phyloP scores from a whole-genome alignment of 1,140 invertebrate species.

The Drosophila sp. region DNA sequence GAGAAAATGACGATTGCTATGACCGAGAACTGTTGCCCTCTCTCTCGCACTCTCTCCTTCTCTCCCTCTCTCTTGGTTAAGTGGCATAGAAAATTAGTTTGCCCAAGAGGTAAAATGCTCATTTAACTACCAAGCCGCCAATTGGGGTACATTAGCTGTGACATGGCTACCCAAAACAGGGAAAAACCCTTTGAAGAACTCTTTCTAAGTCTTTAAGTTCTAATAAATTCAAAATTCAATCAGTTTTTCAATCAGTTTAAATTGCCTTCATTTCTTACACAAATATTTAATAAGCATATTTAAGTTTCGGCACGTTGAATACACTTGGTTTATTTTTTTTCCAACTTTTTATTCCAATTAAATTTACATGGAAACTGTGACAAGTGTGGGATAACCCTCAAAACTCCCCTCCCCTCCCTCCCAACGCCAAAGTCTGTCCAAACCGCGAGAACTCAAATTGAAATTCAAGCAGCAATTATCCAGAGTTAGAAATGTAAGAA shows the following conservation, averaged over 20 bases:
- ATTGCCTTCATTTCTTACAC: too few species aligned
- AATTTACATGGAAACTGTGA: slow-evolving; percentile 48
- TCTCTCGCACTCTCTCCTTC: background rate
- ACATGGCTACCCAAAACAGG: background rate
- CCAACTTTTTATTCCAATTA: slow-evolving; percentile 30
- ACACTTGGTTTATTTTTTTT: background rate
- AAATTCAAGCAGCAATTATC: slow-evolving; percentile 81
- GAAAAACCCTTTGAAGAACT: too few species aligned
- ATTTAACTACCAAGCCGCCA: slow-evolving; percentile 41
- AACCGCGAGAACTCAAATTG: slow-evolving; percentile 61
- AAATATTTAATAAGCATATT: background rate
- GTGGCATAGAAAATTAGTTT: slow-evolving; percentile 78
- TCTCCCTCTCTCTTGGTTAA: slow-evolving; percentile 34
- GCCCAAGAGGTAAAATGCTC: slow-evolving; percentile 67
- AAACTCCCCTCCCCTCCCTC: background rate
- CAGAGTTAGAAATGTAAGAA: slow-evolving; percentile 48
- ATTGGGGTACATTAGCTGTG: background rate
- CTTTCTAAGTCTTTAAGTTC: too few species aligned
- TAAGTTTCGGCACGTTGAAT: background rate
- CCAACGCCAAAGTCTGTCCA: slow-evolving; percentile 16
- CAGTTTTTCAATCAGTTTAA: too few species aligned
- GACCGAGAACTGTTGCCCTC: slow-evolving; percentile 12
- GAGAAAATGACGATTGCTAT: slow-evolving; percentile 37
- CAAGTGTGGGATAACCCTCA: slow-evolving; percentile 39
- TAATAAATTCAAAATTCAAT: too few species aligned